A percentile compares a stretch with the other conserved stretches of the same genome.
Evolutionary conservation across 2,797 vertebrate species (phyloP).

Genomic region (Sylvilagus floridanus): DNA sequence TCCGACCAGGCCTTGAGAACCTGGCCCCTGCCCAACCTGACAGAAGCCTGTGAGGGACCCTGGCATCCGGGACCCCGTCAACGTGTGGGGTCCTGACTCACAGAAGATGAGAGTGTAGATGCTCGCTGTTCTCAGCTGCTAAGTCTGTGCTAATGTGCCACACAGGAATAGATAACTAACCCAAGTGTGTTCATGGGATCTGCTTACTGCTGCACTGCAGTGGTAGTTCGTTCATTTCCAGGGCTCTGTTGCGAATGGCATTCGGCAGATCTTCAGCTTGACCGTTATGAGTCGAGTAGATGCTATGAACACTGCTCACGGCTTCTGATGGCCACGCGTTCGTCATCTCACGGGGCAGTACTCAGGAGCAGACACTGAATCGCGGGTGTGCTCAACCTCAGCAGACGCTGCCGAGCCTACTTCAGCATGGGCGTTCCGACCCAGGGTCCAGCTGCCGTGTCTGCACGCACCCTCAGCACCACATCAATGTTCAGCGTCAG

Average conservation of each 20-base stretch:
- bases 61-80: background rate
- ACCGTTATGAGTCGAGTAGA: background rate
- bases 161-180: background rate
- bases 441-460: background rate
- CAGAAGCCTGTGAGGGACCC: background rate
- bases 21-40: background rate
- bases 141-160: background rate
- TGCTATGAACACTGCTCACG: background rate
- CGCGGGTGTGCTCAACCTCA: background rate
- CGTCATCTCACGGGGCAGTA: background rate
- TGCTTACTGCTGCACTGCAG: background rate
- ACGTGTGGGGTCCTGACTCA: background rate
- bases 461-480: background rate
- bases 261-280: constrained; percentile 4
- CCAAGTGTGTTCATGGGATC: background rate
- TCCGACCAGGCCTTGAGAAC: background rate
- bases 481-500: background rate
- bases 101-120: background rate
- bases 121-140: background rate
- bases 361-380: background rate
- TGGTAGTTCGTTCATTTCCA: background rate
- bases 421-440: background rate
- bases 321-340: background rate
- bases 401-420: background rate
- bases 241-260: background rate